Percentiles rank a stretch among this genome's conserved stretches.
Conservation (phyloP, 2,113 vertebrate species). For the Elgaria multicarinata region DNA sequence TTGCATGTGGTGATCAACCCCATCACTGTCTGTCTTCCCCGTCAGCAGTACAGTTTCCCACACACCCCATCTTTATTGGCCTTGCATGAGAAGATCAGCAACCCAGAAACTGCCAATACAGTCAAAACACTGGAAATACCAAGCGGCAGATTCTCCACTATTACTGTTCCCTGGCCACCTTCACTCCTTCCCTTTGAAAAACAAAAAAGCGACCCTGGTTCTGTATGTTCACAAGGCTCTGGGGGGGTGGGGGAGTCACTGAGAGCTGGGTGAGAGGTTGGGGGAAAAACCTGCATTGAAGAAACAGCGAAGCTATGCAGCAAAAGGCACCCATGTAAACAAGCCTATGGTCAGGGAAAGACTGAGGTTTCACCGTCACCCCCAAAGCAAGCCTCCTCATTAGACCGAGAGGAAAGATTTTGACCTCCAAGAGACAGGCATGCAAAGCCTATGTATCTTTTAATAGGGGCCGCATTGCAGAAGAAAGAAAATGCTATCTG, state of each 20-base stretch:
- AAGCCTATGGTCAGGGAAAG: slow-evolving; percentile 48
- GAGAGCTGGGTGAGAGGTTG: slow-evolving; percentile 19
- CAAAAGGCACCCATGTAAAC: slow-evolving; percentile 72
- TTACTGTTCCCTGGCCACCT: neutral
- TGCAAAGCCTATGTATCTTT: slow-evolving; percentile 3
- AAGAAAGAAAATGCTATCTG: neutral
- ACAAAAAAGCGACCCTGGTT: neutral
- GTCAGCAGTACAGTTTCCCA: neutral
- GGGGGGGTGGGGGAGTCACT: slow-evolving; percentile 52
- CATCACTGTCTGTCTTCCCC: neutral
- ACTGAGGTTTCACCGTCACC: neutral
- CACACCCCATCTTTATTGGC: slow-evolving; percentile 22
- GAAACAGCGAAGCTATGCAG: slow-evolving; percentile 66
- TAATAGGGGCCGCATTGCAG: slow-evolving; percentile 19
- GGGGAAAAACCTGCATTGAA: slow-evolving; percentile 47
- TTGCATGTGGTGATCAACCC: neutral
- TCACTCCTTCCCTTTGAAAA: neutral
- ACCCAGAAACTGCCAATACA: slow-evolving; percentile 33
- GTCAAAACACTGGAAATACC: neutral
- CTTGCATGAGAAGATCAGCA: slow-evolving; percentile 33
- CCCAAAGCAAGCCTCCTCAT: neutral
- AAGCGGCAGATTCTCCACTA: neutral
- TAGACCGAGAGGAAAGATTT: slow-evolving; percentile 25
- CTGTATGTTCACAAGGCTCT: slow-evolving; percentile 22
- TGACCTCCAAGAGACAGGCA: slow-evolving; percentile 25